Percentiles rank a stretch among this genome's conserved stretches.
These are phyloP conservation scores for Macrocentrus cingulum DNA, from an alignment of 1,140 invertebrate species.

Conservation along the genomic window DNA sequence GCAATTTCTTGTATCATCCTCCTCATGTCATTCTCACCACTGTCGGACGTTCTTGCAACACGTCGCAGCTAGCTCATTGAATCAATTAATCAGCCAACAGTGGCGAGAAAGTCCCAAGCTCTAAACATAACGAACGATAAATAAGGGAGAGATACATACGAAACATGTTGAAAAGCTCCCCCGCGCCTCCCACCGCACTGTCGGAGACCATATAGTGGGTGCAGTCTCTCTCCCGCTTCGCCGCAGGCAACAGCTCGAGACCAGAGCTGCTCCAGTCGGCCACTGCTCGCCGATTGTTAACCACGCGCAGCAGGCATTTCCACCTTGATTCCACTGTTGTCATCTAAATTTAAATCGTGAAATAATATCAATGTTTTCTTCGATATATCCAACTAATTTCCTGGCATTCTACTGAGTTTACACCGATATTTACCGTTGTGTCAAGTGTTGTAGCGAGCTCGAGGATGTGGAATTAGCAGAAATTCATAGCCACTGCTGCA, in stretches of 20 bases:
- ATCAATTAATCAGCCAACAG: neutral
- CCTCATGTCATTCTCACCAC: too few species aligned
- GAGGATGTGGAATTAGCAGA: too few species aligned
- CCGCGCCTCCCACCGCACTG: neutral
- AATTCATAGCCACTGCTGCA: too few species aligned
- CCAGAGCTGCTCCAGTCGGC: constrained; percentile 8
- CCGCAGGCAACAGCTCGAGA: neutral
- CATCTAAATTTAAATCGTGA: neutral
- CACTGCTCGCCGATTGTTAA: constrained; percentile 4
- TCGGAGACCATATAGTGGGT: neutral
- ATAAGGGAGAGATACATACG: neutral
- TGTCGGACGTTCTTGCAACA: too few species aligned
- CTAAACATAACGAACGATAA: too few species aligned
- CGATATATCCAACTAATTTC: too few species aligned
- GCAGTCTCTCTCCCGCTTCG: constrained; percentile 1
- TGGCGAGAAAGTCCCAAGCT: too few species aligned
- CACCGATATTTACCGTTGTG: too few species aligned
- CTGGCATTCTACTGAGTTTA: too few species aligned
- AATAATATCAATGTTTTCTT: too few species aligned
- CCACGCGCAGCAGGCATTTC: neutral
- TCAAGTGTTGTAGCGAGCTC: too few species aligned
- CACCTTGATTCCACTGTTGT: neutral
- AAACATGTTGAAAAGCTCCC: neutral
- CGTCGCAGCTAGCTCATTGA: too few species aligned
- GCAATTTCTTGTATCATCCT: neutral